Evolutionary conservation across 2,797 vertebrate genomes (phyloP).

Genomic region (Coracias cyanogaster): DNA sequence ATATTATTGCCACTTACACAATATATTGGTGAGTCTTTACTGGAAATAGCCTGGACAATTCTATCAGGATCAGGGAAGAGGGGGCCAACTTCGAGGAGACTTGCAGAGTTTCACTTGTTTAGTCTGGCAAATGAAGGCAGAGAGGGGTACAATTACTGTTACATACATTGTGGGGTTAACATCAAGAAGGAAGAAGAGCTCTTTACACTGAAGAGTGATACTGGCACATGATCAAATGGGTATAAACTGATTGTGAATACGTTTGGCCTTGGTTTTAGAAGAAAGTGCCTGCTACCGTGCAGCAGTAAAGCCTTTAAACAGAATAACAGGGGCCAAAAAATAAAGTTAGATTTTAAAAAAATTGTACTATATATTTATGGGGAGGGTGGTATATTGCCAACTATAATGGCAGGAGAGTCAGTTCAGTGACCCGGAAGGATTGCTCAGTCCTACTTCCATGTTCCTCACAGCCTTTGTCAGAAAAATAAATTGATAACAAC

Average conservation of each 20-base stretch:
- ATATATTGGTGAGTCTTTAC: background rate
- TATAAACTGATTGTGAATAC: background rate
- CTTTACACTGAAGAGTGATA: background rate
- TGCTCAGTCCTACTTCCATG: background rate
- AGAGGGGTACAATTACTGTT: background rate
- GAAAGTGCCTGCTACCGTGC: background rate
- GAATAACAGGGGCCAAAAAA: background rate
- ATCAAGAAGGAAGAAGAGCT: background rate
- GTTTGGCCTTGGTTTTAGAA: background rate
- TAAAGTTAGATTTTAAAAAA: background rate
- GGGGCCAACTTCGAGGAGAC: background rate
- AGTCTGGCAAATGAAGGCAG: background rate
- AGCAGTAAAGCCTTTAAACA: background rate
- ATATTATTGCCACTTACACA: background rate
- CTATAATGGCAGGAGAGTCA: background rate
- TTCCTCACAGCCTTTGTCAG: background rate
- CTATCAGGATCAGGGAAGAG: background rate
- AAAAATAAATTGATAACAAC: constrained; percentile 19
- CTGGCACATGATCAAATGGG: background rate
- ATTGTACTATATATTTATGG: background rate
- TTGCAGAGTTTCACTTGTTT: background rate
- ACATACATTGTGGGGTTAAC: background rate
- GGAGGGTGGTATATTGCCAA: too few relatives aligned
- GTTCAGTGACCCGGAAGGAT: background rate
- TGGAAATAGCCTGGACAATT: background rate